A percentile compares a stretch with the other conserved stretches of the same genome.
Evolutionary conservation across 2,888 invertebrate genomes (phyloP).

Genomic region (Volucella bombylans): DNA sequence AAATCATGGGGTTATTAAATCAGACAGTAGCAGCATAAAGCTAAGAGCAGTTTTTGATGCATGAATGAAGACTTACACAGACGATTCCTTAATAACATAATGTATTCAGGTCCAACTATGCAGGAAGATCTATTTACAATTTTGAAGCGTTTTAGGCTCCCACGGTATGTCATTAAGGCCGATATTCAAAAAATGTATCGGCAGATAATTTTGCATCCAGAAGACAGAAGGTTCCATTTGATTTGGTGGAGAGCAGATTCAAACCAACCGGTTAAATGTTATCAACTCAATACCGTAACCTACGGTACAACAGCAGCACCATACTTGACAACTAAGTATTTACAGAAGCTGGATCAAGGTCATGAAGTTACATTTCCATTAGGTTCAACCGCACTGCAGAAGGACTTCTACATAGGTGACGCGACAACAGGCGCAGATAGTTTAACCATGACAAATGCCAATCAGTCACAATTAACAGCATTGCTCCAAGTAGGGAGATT

Average conservation of each 20-base stretch:
- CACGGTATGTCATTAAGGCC: conserved; percentile 30
- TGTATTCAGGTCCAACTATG: conserved; percentile 47
- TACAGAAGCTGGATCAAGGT: conserved; percentile 10
- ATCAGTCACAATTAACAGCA: not conserved
- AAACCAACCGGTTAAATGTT: not conserved
- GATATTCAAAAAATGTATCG: conserved; percentile 64
- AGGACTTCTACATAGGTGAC: conserved; percentile 52
- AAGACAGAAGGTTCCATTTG: conserved; percentile 40
- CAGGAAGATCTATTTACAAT: conserved; percentile 62
- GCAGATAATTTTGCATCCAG: conserved; percentile 32
- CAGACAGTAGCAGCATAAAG: too few species aligned
- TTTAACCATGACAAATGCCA: not conserved
- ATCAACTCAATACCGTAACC: not conserved
- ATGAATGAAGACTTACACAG: too few species aligned
- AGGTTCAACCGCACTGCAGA: conserved; percentile 69
- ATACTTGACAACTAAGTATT: conserved; percentile 13
- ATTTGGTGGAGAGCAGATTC: conserved; percentile 50
- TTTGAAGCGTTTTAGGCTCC: conserved; percentile 37
- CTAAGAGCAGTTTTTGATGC: too few species aligned
- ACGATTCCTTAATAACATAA: not conserved
- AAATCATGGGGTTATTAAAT: too few species aligned
- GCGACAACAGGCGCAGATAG: conserved; percentile 18
- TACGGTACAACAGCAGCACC: conserved; percentile 2
- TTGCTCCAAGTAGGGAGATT: too few species aligned
- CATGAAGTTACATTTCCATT: conserved; percentile 1